Conservation (phyloP, 1,140 invertebrate genomes). For the Bombus huntii region DNA sequence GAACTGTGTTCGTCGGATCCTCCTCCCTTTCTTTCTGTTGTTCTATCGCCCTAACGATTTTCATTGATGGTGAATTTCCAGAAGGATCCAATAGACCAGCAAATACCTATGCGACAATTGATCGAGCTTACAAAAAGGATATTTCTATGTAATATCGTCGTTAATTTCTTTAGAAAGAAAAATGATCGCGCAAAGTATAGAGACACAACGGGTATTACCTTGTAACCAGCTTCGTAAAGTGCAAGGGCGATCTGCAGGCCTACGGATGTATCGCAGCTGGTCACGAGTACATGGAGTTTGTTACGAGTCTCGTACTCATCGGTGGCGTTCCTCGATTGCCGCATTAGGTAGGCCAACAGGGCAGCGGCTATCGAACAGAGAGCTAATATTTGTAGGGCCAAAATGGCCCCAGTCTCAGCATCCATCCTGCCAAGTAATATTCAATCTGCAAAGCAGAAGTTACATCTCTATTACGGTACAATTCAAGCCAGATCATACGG, state of each 20-base stretch:
- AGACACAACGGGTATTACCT: conserved; percentile 67
- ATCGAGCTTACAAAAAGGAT: conserved; percentile 19
- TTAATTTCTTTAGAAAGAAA: not conserved
- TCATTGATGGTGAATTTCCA: conserved; percentile 79
- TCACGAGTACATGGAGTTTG: conserved; percentile 86
- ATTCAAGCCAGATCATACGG: conserved; percentile 20
- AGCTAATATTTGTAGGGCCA: conserved; percentile 90
- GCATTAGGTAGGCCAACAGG: conserved; percentile 88
- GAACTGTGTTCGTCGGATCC: conserved; percentile 1
- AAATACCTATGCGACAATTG: conserved; percentile 83
- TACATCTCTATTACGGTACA: conserved; percentile 30
- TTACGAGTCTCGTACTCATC: conserved; percentile 76
- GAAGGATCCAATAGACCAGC: conserved; percentile 84
- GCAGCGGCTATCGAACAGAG: conserved; percentile 90
- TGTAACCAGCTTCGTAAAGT: conserved; percentile 78
- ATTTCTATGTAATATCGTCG: not conserved
- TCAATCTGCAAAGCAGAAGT: conserved; percentile 47
- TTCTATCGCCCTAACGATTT: conserved; percentile 85
- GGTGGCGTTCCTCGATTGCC: conserved; percentile 86
- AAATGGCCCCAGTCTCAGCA: conserved; percentile 88
- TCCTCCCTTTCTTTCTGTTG: conserved; percentile 80
- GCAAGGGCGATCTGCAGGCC: conserved; percentile 86
- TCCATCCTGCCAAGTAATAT: conserved; percentile 84
- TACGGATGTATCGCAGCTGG: conserved; percentile 89
- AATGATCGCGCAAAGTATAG: not conserved